Percentiles rank a stretch among this genome's conserved stretches.
These are phyloP conservation scores for Nomada hirtipes DNA, from an alignment of 2,888 invertebrate genomes.

Conservation along the genomic window DNA sequence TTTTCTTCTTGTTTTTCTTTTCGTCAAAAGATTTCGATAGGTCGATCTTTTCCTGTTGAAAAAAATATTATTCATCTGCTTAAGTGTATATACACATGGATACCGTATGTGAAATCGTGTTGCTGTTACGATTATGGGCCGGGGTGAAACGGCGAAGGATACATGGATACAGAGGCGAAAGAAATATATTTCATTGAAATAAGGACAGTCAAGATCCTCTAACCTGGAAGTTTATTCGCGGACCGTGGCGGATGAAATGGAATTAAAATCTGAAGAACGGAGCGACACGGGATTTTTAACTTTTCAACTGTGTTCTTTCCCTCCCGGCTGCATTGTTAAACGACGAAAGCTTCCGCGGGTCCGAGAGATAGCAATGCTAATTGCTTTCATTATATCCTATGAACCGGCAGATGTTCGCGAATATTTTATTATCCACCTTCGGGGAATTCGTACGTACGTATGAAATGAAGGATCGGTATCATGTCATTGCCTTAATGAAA, in stretches of 20 bases:
- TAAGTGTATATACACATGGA: neutral
- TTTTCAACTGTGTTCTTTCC: constrained; percentile 9
- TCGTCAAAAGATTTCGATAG: neutral
- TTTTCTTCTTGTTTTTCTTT: too few relatives aligned
- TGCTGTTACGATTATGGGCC: constrained; percentile 17
- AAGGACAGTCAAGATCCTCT: constrained; percentile 29
- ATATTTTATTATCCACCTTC: constrained; percentile 19
- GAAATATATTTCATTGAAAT: constrained; percentile 42
- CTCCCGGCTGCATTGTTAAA: constrained; percentile 16
- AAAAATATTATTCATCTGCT: neutral
- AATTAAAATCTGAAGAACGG: constrained; percentile 49
- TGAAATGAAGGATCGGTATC: constrained; percentile 9
- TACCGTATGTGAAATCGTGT: neutral
- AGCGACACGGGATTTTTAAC: constrained; percentile 38
- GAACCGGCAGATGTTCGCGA: neutral
- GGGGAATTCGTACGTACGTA: neutral
- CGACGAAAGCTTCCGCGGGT: constrained; percentile 9
- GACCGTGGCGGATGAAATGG: constrained; percentile 37
- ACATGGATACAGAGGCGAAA: neutral
- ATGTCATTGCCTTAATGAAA: constrained; percentile 32
- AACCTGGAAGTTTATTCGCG: constrained; percentile 25
- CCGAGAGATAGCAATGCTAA: constrained; percentile 34
- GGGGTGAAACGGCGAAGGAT: neutral
- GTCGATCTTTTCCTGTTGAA: neutral
- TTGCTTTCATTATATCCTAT: constrained; percentile 35